These are phyloP conservation scores for Odontocolon sp. DNA, from an alignment of 2,888 invertebrate genomes.

Conservation along the genomic window DNA sequence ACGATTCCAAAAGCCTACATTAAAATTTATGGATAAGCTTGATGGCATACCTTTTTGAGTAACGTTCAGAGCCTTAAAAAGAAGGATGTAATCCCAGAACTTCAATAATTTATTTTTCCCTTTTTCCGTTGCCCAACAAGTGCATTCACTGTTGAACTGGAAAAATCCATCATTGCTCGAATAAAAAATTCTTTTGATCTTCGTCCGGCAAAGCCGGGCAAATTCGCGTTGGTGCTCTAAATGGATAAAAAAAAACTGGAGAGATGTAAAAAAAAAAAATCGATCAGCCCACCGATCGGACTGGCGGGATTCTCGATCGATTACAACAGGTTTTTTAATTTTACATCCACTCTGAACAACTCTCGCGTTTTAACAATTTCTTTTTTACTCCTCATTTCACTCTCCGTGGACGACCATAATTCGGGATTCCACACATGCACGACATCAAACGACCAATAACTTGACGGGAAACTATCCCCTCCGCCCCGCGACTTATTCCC, in stretches of 20 bases:
- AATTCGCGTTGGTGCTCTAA: slow-evolving; percentile 21
- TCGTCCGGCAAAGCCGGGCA: background rate
- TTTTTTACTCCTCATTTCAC: background rate
- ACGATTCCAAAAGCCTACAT: too few species aligned
- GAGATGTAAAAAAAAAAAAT: background rate
- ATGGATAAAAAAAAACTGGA: slow-evolving; percentile 31
- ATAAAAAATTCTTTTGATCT: slow-evolving; percentile 49
- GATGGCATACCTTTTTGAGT: too few species aligned
- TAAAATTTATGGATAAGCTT: too few species aligned
- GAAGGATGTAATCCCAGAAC: background rate
- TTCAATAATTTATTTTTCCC: slow-evolving; percentile 1
- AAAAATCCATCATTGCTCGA: background rate
- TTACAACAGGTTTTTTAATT: background rate
- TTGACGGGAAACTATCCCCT: slow-evolving; percentile 28
- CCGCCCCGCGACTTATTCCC: background rate
- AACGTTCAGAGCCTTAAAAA: background rate
- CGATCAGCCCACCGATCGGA: background rate
- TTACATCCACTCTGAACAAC: background rate
- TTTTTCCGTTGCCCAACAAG: background rate
- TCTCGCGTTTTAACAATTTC: background rate
- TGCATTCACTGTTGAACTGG: background rate
- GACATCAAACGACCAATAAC: slow-evolving; percentile 44
- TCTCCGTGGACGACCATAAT: slow-evolving; percentile 14
- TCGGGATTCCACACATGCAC: slow-evolving; percentile 45
- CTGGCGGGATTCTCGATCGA: slow-evolving; percentile 1